phyloP scores from a whole-genome alignment of 2,797 vertebrate genomes.

The Syncerus caffer region DNA sequence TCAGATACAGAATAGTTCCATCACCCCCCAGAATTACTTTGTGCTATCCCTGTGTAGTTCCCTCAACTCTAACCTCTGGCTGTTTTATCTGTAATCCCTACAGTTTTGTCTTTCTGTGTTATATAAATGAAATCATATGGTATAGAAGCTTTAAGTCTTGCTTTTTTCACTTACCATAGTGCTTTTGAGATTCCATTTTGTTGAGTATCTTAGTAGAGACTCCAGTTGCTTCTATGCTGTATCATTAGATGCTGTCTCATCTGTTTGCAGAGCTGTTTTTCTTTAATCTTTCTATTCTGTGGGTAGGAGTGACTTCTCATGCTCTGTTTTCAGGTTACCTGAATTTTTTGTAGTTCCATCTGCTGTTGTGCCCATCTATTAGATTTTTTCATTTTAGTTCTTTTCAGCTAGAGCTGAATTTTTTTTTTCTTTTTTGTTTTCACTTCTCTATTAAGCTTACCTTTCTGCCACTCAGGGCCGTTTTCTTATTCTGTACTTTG shows the following conservation, averaged over 20 bases:
- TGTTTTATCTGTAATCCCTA: neutral
- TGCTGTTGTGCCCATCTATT: neutral
- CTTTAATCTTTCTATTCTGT: neutral
- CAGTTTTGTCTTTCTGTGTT: neutral
- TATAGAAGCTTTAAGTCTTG: neutral
- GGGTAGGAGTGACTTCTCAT: neutral
- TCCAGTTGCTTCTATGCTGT: neutral
- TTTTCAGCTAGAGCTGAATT: neutral
- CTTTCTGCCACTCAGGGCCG: neutral
- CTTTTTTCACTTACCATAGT: neutral
- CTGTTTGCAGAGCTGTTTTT: constrained; percentile 1
- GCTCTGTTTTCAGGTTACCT: neutral
- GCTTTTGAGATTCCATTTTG: neutral
- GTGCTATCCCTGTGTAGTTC: neutral
- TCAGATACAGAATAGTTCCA: neutral
- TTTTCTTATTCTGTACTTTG: constrained; percentile 7
- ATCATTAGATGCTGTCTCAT: neutral
- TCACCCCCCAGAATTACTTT: neutral
- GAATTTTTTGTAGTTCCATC: neutral
- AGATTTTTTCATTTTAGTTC: constrained; percentile 2
- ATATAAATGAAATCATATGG: neutral
- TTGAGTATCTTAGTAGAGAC: neutral
- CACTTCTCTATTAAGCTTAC: neutral
- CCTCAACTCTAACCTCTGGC: neutral
- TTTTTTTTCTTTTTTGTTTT: neutral